Percentiles rank a stretch among this genome's conserved stretches.
phyloP scores from a whole-genome alignment of 1,140 invertebrate species.

The Reticulitermes speratus region DNA sequence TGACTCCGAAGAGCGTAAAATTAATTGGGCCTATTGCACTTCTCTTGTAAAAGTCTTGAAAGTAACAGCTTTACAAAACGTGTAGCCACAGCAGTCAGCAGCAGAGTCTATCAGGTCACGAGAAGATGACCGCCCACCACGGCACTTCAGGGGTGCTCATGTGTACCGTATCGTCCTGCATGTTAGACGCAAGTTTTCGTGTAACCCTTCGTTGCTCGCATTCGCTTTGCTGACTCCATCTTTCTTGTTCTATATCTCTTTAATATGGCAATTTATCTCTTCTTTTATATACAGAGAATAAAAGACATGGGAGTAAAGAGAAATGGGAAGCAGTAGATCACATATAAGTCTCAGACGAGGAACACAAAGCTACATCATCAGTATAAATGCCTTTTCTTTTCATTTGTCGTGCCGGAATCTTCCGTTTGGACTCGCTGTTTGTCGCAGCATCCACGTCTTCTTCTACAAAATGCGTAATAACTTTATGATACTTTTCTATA shows the following conservation, averaged over 20 bases:
- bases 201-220: slow-evolving; percentile 10
- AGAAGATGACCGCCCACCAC: too few species aligned
- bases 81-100: too few species aligned
- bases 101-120: too few species aligned
- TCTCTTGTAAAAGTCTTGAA: too few species aligned
- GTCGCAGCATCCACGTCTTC: background rate
- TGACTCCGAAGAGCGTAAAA: too few species aligned
- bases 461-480: slow-evolving; percentile 26
- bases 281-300: slow-evolving; percentile 25
- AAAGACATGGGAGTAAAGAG: slow-evolving; percentile 19
- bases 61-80: too few species aligned
- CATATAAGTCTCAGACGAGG: background rate
- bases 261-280: slow-evolving; percentile 32
- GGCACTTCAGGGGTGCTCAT: too few species aligned
- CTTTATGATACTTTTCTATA: slow-evolving; percentile 33
- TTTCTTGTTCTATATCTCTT: slow-evolving; percentile 26
- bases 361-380: slow-evolving; percentile 24
- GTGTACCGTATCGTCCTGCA: too few species aligned
- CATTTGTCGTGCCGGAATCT: background rate
- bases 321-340: slow-evolving; percentile 22
- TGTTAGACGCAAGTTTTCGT: too few species aligned
- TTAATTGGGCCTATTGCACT: too few species aligned
- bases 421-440: background rate
- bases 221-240: background rate
- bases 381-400: slow-evolving; percentile 27